These are phyloP conservation scores for Misgurnus anguillicaudatus DNA, from an alignment of 2,113 vertebrate genomes.

Conservation along the genomic window DNA sequence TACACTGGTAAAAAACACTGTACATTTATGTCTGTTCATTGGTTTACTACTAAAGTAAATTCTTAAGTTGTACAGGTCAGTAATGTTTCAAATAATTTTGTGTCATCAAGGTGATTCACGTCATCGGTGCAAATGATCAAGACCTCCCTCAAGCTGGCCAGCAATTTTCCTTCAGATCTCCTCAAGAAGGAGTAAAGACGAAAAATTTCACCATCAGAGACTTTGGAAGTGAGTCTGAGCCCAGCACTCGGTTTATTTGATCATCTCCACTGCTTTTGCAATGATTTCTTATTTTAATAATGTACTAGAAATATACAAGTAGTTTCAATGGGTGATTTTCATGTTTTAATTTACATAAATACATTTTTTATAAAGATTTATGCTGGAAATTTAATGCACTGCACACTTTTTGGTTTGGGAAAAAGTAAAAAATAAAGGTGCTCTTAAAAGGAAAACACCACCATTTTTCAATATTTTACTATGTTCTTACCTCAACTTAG, in stretches of 20 bases:
- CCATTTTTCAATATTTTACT: no score
- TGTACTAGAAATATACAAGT: no score
- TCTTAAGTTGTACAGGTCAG: neutral
- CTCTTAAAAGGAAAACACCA: no score
- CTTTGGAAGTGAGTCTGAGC: slow-evolving; percentile 87
- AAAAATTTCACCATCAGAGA: slow-evolving; percentile 95
- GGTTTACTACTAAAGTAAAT: neutral
- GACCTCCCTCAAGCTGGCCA: slow-evolving; percentile 89
- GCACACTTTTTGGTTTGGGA: neutral
- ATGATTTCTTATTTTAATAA: no score
- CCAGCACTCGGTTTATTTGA: neutral
- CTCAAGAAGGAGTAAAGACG: slow-evolving; percentile 83
- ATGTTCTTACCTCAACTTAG: no score
- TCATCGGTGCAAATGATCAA: slow-evolving; percentile 85
- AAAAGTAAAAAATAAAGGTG: neutral
- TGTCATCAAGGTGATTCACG: slow-evolving; percentile 86
- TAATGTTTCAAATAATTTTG: neutral
- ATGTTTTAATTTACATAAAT: no score
- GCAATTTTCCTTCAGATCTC: slow-evolving; percentile 87
- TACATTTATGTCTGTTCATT: no score
- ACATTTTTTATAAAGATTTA: no score
- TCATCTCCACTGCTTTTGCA: no score
- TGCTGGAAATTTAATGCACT: neutral
- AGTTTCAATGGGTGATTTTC: no score
- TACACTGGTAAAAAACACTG: no score